Evolutionary conservation across 2,888 invertebrate species (phyloP).

Genomic region (Nomada ruficornis): DNA sequence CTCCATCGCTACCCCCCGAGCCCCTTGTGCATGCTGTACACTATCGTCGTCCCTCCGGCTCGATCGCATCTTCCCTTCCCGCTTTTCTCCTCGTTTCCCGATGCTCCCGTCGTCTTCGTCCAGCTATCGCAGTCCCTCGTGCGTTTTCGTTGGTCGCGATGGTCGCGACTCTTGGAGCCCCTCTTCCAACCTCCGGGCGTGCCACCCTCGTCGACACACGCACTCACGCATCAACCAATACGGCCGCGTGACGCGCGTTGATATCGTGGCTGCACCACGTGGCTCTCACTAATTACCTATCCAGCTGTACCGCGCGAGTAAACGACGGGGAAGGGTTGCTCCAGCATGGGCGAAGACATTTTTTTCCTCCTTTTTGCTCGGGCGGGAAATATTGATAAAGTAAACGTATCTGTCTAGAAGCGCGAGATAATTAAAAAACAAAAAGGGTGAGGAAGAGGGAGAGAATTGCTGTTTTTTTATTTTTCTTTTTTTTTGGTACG

Average conservation of each 20-base stretch:
- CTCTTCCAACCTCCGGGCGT: neutral
- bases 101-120: conserved; percentile 13
- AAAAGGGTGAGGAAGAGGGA: too few species aligned
- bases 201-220: conserved; percentile 44
- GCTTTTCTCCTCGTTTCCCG: conserved; percentile 3
- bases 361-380: conserved; percentile 44
- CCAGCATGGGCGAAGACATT: conserved; percentile 36
- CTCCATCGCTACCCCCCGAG: conserved; percentile 10
- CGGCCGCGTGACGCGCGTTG: conserved; percentile 56
- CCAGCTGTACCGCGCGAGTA: conserved; percentile 63
- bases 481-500: too few species aligned
- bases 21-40: conserved; percentile 21
- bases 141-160: conserved; percentile 35
- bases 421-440: conserved; percentile 40
- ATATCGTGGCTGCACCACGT: conserved; percentile 66
- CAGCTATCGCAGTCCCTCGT: conserved; percentile 21
- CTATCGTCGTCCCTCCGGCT: conserved; percentile 24
- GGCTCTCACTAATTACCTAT: conserved; percentile 73
- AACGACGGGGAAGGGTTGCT: conserved; percentile 56
- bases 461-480: neutral
- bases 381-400: conserved; percentile 51
- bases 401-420: conserved; percentile 36
- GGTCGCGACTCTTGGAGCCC: conserved; percentile 37
- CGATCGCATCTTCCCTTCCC: conserved; percentile 29
- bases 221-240: conserved; percentile 63